Evolutionary conservation across 2,888 invertebrate species (phyloP), one percentile per base, ranked within the genome.

Genomic region (Lycocerus yunnanus): DNA sequence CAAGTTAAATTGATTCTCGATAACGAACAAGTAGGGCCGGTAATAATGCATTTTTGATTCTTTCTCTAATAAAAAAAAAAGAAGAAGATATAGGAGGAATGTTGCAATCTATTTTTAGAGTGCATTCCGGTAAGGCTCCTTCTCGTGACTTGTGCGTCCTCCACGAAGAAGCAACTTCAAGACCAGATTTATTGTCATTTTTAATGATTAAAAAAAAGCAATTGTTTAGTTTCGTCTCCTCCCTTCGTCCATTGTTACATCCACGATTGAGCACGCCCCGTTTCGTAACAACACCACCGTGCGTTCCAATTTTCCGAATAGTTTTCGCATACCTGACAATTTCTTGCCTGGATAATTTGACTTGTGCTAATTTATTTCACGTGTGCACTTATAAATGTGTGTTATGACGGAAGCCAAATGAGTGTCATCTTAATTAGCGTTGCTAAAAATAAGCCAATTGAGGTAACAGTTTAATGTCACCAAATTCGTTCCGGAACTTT

Each of bases 121-220:
- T 75, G 73, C 80, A 80, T 81, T 80, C 80, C 80, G 78, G 79
- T 80, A 78, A 79, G 75, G 80, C 74, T 79, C 79, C 75, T 69
- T 79, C 72, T 80, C 81, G 81, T 81, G 81, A 81, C 80, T 76
- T 59, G 78, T 74, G 74, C 80, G 76, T 80, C 80, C 80, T 80
- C 78, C 69, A 73, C 24, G 18, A 63, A 71, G 59, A 58, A 69
- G 69, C 72, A 69, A 58, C 70, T 72, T 69, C 68, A 70, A 75
- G 75, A 75, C 59, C 69, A 70, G 75, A 72, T 75, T 75, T 75
- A 72, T 75, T 72, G 72, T 66, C 66, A 71, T 71, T 74, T 74
- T 74, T 74, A 70, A 67, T 74, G 59, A 69, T 70, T n/a, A 11
- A 43, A 66, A 66, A 65, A 16, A 16, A 13, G 8, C 1, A 27